Conservation (phyloP, 1,140 invertebrate species). For the Palaemon carinicauda region DNA sequence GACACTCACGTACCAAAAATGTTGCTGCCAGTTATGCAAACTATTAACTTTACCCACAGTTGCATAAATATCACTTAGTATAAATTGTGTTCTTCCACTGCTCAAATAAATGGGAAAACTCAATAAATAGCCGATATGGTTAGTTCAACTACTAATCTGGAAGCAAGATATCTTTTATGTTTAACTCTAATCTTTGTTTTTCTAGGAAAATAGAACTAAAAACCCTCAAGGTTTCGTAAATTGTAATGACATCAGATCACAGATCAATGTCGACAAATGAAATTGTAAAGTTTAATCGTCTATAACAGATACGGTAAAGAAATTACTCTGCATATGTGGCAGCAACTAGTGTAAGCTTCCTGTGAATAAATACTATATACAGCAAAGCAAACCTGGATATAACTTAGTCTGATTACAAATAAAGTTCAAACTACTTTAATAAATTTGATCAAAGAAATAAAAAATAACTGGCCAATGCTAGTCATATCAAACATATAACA, state of each 20-base stretch:
- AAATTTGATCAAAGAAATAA: neutral
- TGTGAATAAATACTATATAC: constrained; percentile 58
- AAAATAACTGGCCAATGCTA: neutral
- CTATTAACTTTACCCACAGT: constrained; percentile 19
- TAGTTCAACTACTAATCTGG: too few species aligned
- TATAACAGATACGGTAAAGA: constrained; percentile 33
- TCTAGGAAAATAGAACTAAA: too few species aligned
- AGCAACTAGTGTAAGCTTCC: constrained; percentile 55
- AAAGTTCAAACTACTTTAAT: neutral
- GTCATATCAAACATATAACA: too few species aligned
- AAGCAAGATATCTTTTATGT: too few species aligned
- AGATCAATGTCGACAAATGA: too few species aligned
- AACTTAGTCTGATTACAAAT: neutral
- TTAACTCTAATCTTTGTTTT: too few species aligned
- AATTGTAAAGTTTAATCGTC: neutral
- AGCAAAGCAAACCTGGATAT: constrained; percentile 54
- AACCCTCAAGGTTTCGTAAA: too few species aligned
- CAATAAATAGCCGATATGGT: too few species aligned
- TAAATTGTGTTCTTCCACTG: neutral
- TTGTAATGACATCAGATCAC: too few species aligned
- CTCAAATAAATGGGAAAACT: neutral
- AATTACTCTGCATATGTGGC: constrained; percentile 42
- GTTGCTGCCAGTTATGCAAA: constrained; percentile 56
- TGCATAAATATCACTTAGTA: neutral
- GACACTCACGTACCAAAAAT: constrained; percentile 58